These are phyloP conservation scores for Malurus alboscapulatus DNA, from an alignment of 2,113 vertebrate species.

Conservation along the genomic window DNA sequence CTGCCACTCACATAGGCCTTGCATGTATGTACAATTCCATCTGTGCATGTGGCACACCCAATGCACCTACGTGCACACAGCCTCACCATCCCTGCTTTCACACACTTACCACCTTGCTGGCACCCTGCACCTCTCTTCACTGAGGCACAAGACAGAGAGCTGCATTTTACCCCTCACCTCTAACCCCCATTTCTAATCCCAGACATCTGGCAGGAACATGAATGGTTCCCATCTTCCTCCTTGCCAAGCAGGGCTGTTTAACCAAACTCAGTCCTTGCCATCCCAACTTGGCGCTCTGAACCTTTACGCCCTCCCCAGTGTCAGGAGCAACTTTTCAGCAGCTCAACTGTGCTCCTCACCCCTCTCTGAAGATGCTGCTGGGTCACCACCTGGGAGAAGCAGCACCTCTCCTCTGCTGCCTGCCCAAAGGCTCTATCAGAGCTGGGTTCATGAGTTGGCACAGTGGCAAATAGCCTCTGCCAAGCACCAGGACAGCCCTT, in stretches of 20 bases:
- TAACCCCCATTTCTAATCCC: not conserved
- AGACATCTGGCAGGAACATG: not conserved
- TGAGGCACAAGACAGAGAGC: not conserved
- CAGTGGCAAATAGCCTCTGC: not conserved
- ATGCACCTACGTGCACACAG: fast-evolving
- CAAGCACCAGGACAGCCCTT: not conserved
- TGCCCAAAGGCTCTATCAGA: not conserved
- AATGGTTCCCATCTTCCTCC: not conserved
- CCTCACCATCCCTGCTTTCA: not conserved
- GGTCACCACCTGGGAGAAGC: not conserved
- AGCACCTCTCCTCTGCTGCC: not conserved
- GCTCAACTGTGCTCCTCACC: not conserved
- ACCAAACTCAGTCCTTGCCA: not conserved
- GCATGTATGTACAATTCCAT: fast-evolving
- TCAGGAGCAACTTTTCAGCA: not conserved
- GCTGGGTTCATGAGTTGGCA: not conserved
- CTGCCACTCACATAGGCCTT: not conserved
- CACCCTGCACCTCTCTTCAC: not conserved
- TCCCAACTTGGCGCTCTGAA: not conserved
- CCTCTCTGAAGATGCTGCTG: not conserved
- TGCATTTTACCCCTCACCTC: not conserved
- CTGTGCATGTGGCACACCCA: fast-evolving
- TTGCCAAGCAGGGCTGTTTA: not conserved
- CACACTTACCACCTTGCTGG: not conserved
- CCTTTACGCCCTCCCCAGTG: not conserved